Evolutionary conservation across 2,888 invertebrate species (phyloP), one percentile per base, ranked within the genome.

Genomic region (Incurvaria masculella): DNA sequence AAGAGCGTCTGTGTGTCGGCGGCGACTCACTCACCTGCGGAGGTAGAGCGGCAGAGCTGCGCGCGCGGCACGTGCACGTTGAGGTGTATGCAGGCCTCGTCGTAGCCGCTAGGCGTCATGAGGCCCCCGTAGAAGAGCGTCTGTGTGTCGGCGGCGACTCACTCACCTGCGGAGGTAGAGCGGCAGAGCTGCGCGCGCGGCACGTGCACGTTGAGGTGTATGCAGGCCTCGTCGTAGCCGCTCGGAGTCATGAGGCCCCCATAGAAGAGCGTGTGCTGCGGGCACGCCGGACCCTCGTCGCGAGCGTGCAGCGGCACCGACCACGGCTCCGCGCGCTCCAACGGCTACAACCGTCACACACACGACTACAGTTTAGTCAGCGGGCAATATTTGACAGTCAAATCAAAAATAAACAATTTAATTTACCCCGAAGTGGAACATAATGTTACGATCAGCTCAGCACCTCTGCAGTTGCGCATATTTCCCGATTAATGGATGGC

Each of bases 221-320:
- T 69, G 56, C 76, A 78, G 0, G 63, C 66, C 55, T 76, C 76
- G 51, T 60, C 63, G 62, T 64, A 61, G 27, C 55, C 54, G n/a
- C 52, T 54, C 2, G 63, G 59, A 50, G 55, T 52, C 64, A 65
- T 62, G 8, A 73, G 46, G 1, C 50, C 52, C 0, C 65, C 64
- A 56, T 75, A 76, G 26, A 75, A 52, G 16, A 73, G 62, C 56
- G 82, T 80, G 2, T 69, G 63, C 60, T 88, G 88, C 1, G 81
- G 80, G 57, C 88, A 88, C 10, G 81, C 69, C 0, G 82, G 76
- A 0, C 83, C 78, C 53, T 83, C 85, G 2, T 69, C 65, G 2
- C 74, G 75, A 1, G 86, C 86, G 52, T 82, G 72, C 50, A 72
- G 69, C 0, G 70, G 62, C 1, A 70, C 74, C 0, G 62, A 52